Percentiles rank a stretch among this genome's conserved stretches.
These are phyloP conservation scores for Lepisosteus oculatus DNA, from an alignment of 2,113 vertebrate species.

Conservation along the genomic window DNA sequence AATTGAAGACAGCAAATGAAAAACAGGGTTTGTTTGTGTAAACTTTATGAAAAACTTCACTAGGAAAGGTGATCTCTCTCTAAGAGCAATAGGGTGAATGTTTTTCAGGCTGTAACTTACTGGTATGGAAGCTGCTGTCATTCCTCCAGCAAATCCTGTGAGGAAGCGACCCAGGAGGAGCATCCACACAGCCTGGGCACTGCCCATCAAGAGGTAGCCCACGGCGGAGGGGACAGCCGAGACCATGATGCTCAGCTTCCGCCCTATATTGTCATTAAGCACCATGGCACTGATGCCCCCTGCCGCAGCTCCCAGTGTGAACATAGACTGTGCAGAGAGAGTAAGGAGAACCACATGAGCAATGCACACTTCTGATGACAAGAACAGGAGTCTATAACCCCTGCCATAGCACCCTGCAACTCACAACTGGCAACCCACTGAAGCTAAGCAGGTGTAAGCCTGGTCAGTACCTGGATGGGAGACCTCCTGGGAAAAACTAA, in stretches of 20 bases:
- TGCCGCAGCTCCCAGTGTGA: constrained; percentile 73
- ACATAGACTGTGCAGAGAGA: constrained; percentile 67
- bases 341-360: neutral
- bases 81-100: no score
- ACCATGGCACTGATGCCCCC: constrained; percentile 87
- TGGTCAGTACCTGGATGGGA: no score
- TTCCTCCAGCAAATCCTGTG: constrained; percentile 80
- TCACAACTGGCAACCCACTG: no score
- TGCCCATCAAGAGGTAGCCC: constrained; percentile 79
- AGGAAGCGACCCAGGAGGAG: constrained; percentile 79
- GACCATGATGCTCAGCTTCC: constrained; percentile 90
- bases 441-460: no score
- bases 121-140: constrained; percentile 86
- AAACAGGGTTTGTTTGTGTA: no score
- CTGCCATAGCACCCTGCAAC: neutral
- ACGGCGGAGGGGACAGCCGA: constrained; percentile 72
- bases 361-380: neutral
- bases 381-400: neutral
- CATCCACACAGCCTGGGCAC: constrained; percentile 75
- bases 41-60: no score
- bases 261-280: constrained; percentile 82
- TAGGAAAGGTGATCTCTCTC: no score
- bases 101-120: constrained; percentile 58
- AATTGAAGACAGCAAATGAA: no score
- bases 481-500: no score